Base-by-base conservation (phyloP, 2,113 vertebrate species). In the Pachyramphus minor region DNA sequence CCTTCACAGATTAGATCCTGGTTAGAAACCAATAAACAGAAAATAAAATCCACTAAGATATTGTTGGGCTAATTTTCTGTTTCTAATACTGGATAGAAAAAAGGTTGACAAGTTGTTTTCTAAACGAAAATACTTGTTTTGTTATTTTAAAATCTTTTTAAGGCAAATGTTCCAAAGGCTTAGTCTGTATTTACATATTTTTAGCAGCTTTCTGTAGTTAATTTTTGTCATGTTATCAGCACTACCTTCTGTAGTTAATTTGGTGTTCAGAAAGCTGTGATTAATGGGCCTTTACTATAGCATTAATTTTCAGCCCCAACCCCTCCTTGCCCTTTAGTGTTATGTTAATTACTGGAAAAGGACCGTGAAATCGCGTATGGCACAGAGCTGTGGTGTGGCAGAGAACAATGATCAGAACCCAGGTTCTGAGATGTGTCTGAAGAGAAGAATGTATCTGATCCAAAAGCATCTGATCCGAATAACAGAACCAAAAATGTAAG, bases 201-300 rank as follows among this genome's bases (percentile, higher is more conserved):
- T 91, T 84, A 93, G 63, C 93, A 95, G 92, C 84, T 95, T 97
- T 97, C 78, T 93, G 53, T 79, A 91, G 84, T 96, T 97, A 96
- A 91, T 95, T 94, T 97, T 80, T 95, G 83, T 95, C 87, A 58
- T 95, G 84, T 93, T 97, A 97, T 96, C 97, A 95, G 91, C 91
- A 92, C 71, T 80, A 94, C 94, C 86, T 96, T 95, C 96, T 97
- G 92, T 67, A 87, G 84, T 96, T 96, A 95, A 96, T 93, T 94
- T 97, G 84, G 69, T 21, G 42, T 88, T 71, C 53, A 66, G 85
- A 96, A 96, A 97, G 72, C 92, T 4, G 16, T 95, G 96, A 97
- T 97, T 95, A 97, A 97, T 97, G 93, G 86, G 67, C 45, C 55
- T 86, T 90, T 84, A 52, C 58, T 79, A 35, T 76, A 95, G 80